Percentiles rank a stretch among this genome's conserved stretches.
phyloP scores from a whole-genome alignment of 2,113 vertebrate species.

The Corydoras maculifer region DNA sequence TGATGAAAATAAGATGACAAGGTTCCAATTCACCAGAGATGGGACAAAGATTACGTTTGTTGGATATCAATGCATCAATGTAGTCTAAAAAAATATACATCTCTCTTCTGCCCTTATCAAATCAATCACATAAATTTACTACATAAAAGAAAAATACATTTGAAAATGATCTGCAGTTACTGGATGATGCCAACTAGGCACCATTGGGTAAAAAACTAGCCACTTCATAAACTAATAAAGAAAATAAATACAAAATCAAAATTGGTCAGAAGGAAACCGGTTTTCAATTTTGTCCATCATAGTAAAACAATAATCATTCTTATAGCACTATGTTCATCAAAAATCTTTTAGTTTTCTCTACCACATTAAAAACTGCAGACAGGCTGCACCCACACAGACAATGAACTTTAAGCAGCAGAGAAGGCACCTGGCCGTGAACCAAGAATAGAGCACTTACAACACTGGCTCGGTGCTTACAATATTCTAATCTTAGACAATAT shows the following conservation, averaged over 20 bases:
- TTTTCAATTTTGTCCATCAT: not conserved
- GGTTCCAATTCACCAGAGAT: no score
- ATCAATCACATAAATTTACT: no score
- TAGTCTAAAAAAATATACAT: no score
- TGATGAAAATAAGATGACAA: no score
- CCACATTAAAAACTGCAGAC: slow-evolving; percentile 10
- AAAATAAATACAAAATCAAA: slow-evolving; percentile 46
- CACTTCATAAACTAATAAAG: slow-evolving; percentile 8
- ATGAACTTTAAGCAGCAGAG: slow-evolving; percentile 8
- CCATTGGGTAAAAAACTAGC: slow-evolving; percentile 11
- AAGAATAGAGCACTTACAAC: slow-evolving; percentile 6
- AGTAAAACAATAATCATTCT: not conserved
- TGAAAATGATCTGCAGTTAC: not conserved
- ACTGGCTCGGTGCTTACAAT: slow-evolving; percentile 3
- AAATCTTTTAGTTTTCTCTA: slow-evolving; percentile 12
- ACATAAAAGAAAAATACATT: not conserved
- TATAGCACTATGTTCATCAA: slow-evolving; percentile 11
- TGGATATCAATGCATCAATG: no score
- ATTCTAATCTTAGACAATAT: slow-evolving; percentile 16
- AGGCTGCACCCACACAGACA: slow-evolving; percentile 7
- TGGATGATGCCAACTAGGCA: not conserved
- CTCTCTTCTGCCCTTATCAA: no score
- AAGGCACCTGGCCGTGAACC: slow-evolving; percentile 3
- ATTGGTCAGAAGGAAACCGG: not conserved
- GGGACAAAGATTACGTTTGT: no score